Conservation (phyloP, 2,888 invertebrate genomes). For the Drosophila subquinaria region DNA sequence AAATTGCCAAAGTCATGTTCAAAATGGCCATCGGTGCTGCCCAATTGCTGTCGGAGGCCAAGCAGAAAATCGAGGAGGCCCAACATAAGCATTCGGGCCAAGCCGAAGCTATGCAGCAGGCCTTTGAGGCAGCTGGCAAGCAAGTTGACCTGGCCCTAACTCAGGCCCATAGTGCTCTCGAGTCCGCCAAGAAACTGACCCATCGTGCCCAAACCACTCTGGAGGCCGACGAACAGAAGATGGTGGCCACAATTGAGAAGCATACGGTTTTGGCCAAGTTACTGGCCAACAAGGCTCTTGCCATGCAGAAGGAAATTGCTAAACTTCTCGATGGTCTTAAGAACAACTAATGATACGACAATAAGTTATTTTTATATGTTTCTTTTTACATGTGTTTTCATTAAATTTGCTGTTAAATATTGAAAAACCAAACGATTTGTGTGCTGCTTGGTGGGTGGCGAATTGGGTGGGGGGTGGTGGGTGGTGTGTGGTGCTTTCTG, state of each 20-base stretch:
- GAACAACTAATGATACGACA: constrained; percentile 4
- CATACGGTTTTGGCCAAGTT: constrained; percentile 60
- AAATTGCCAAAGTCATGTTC: constrained; percentile 43
- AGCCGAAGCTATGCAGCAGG: constrained; percentile 18
- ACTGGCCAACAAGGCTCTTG: constrained; percentile 51
- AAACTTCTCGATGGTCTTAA: constrained; percentile 47
- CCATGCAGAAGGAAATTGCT: constrained; percentile 57
- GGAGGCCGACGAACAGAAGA: constrained; percentile 16
- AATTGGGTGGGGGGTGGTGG: background rate
- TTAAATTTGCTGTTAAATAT: constrained; percentile 71
- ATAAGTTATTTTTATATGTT: constrained; percentile 14
- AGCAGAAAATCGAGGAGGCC: constrained; percentile 28
- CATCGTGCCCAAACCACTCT: constrained; percentile 7
- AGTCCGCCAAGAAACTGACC: constrained; percentile 46
- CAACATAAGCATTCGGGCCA: constrained; percentile 1
- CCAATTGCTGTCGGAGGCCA: constrained; percentile 49
- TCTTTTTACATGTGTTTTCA: constrained; percentile 39
- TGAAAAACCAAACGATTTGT: background rate
- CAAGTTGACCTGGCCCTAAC: constrained; percentile 46
- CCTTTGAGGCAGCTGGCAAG: constrained; percentile 41
- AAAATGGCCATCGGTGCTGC: constrained; percentile 51
- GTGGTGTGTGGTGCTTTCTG: background rate
- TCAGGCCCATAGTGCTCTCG: constrained; percentile 54
- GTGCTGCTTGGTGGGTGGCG: constrained; percentile 2
- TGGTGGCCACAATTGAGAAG: constrained; percentile 56